These are phyloP conservation scores for Calonectris borealis DNA, from an alignment of 2,113 vertebrate genomes.

Conservation along the genomic window DNA sequence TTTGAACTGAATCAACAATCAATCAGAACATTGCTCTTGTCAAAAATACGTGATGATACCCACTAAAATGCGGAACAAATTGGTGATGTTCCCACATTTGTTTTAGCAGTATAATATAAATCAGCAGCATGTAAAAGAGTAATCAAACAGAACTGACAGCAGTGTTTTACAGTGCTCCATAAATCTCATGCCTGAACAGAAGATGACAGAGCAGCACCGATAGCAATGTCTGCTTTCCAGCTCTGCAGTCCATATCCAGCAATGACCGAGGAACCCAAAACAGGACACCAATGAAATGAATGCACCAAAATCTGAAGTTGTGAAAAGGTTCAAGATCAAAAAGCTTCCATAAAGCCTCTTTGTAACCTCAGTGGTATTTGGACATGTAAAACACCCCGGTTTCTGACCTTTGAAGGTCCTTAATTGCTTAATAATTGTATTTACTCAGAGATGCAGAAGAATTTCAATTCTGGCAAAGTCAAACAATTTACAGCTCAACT, in stretches of 20 bases:
- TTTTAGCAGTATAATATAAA: slow-evolving; percentile 21
- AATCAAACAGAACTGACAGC: slow-evolving; percentile 19
- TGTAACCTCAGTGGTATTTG: not conserved
- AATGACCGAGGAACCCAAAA: not conserved
- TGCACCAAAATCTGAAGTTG: not conserved
- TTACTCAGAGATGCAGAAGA: not conserved
- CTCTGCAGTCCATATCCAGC: not conserved
- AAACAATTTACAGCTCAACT: not conserved
- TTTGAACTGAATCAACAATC: not conserved
- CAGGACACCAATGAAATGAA: not conserved
- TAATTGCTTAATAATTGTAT: not conserved
- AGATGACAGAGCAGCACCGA: not conserved
- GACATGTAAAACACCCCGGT: not conserved
- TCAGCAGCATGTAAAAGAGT: slow-evolving; percentile 8
- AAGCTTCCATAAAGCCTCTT: not conserved
- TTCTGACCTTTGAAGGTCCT: not conserved
- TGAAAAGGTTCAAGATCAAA: not conserved
- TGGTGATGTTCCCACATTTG: not conserved
- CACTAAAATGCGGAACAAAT: not conserved
- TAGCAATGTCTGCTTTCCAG: not conserved
- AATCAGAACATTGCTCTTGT: not conserved
- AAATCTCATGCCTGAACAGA: slow-evolving; percentile 16
- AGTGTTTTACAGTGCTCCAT: not conserved
- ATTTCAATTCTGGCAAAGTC: not conserved
- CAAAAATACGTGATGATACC: not conserved